Base-by-base conservation (phyloP, 1,140 invertebrate species). In the Augochlora pura region DNA sequence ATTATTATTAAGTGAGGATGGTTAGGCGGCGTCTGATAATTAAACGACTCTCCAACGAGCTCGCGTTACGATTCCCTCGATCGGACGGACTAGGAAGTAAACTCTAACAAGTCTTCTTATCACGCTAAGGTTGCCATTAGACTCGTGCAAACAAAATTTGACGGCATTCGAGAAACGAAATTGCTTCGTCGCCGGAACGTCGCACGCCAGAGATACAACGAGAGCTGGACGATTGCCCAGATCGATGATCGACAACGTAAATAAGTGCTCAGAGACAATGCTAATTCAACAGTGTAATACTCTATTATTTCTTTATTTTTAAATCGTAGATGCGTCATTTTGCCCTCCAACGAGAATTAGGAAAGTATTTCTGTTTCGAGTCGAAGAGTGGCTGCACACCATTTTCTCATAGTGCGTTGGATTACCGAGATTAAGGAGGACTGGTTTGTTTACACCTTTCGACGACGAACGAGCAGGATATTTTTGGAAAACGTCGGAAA, bases 381-480 rank as follows among this genome's bases (percentile, higher is more conserved):
- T 27, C 18, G 38, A 9, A 69, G 6, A 38, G 16, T 18, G 70
- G 25, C 16, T 27, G 46, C 69, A 85, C 71, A 67, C 42, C 66
- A 21, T 42, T 82, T 82, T 84, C 7, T 39, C 62, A 39, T 32
- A 42, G 42, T 63, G 39, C 38, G 27, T 68, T 66, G 84, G 86
- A 85, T 87, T 86, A 87, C 70, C 74, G 69, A 84, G 80, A 83
- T 83, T 85, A 85, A 32, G 16, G 49, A 64, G 54, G 68, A 74
- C 38, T 49, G 39, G 49, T 25, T 52, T 83, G 73, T 81, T 68
- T 77, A 73, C 49, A 42, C 27, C 32, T 63, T 54, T 57, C n/a
- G 16, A 14, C 70, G 60, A 80, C 14, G n/a, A 64, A 75, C 49
- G 46, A 10, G 18, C 21, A 1, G n/a, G 64, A 70, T 83, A 83